These are phyloP conservation scores for Dendronephthya gigantea DNA, from an alignment of 64 coral and sea anemone species.

Conservation along the genomic window DNA sequence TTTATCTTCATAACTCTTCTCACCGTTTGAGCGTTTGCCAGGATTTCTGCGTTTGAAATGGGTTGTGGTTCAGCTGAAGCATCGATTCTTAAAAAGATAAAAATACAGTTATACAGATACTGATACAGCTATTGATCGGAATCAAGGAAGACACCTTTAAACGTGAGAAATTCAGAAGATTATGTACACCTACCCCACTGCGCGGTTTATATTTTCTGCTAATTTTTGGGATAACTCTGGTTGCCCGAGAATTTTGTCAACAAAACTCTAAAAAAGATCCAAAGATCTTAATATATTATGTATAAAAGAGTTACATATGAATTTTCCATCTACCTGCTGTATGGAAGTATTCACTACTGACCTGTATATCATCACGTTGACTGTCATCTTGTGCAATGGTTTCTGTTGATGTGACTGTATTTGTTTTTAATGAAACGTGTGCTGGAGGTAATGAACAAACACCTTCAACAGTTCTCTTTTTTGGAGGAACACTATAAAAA, in stretches of 20 bases:
- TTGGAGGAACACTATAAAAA: not conserved
- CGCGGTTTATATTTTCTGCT: slow-evolving; percentile 16
- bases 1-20: too few relatives aligned
- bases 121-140: too few relatives aligned
- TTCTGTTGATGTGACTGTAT: not conserved
- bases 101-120: not conserved
- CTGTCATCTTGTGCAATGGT: not conserved
- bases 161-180: too few relatives aligned
- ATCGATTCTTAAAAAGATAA: not conserved
- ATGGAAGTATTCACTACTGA: not conserved
- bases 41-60: not conserved
- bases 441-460: not conserved
- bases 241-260: slow-evolving; percentile 2
- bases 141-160: too few relatives aligned
- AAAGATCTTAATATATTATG: not conserved
- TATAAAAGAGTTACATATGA: not conserved
- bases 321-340: too few relatives aligned
- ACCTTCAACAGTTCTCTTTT: not conserved
- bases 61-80: not conserved
- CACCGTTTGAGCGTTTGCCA: not conserved
- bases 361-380: not conserved
- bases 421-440: not conserved
- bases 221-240: not conserved
- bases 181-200: not conserved
- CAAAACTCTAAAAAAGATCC: not conserved